Base-by-base conservation (phyloP, 2,797 vertebrate species). In the Pachyuromys duprasi region DNA sequence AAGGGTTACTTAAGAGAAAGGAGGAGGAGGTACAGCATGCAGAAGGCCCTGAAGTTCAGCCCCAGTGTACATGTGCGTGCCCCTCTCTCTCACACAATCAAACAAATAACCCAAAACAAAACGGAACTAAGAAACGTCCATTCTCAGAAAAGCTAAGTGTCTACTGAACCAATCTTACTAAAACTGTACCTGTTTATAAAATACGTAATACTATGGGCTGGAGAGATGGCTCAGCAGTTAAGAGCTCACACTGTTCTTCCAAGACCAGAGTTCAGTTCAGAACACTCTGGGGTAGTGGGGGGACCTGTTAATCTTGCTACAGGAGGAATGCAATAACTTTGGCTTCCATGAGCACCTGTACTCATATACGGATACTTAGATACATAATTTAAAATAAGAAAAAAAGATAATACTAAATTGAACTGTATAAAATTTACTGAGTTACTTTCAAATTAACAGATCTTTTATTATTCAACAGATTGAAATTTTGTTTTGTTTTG, bases 361-460 rank as follows among this genome's bases (percentile, higher is more conserved):
- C 42, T 49, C 18, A 67, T 17, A 7, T 49, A 36, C 0, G 20
- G 26, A 83, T 33, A 65, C 9, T 33, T 65, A 83, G 28, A 84
- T 20, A 65, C 49, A 55, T 45, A n/a, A 65, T 31, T 83, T 45
- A 65, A 78, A 83, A 83, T 63, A 83, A 49, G 42, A 83, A 45
- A 84, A n/a, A 91, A 78, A 62, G 82, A 89, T 89, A 91, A 93
- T 86, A 90, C 14, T 28, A 45, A 75, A 89, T n/a, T 86, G 57
- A 95, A 36, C n/a, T 87, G 4, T 83, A 78, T 5, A 17, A 24
- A 92, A 96, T 86, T 93, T 93, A 80, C n/a, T 70, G 33, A n/a
- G n/a, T n/a, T 63, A 82, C 45, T 75, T 96, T 95, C 89, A 96
- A 87, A 76, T 92, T 81, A 94, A 84, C 14, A 95, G 60, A 53